Evolutionary conservation across 1,140 invertebrate genomes (phyloP).

Genomic region (Neodiprion pinetum): DNA sequence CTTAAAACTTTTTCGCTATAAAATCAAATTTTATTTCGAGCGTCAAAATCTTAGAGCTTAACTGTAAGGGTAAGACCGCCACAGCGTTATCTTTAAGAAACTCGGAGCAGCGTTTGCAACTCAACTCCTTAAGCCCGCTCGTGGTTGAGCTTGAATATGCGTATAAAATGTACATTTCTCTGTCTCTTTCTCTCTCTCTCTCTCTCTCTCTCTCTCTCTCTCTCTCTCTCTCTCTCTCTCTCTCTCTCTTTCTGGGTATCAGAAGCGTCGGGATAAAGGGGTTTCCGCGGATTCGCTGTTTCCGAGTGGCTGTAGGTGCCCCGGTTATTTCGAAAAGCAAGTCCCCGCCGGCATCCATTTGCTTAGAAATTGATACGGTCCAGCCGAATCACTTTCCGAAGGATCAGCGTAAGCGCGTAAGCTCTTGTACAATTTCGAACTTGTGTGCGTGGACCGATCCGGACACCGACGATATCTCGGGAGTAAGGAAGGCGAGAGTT

Average conservation of each 20-base stretch:
- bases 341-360: neutral
- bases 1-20: too few relatives aligned
- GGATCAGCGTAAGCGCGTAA: neutral
- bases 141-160: neutral
- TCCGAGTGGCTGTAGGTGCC: too few relatives aligned
- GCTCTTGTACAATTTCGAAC: too few relatives aligned
- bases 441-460: too few relatives aligned
- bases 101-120: neutral
- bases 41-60: neutral
- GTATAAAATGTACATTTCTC: neutral
- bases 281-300: neutral
- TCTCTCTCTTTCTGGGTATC: too few relatives aligned
- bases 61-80: neutral
- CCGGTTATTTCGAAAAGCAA: neutral
- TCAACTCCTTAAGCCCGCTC: neutral
- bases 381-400: neutral
- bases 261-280: neutral
- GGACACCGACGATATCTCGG: too few relatives aligned
- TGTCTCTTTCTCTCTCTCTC: neutral
- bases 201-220: too few relatives aligned
- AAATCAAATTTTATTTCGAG: neutral
- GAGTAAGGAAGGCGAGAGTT: too few relatives aligned
- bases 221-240: too few relatives aligned
- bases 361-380: conserved; percentile 5
- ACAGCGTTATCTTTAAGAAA: neutral